A percentile compares a stretch with the other conserved stretches of the same genome.
These are phyloP conservation scores for Lemur catta DNA, from an alignment of 2,797 vertebrate species.

Conservation along the genomic window DNA sequence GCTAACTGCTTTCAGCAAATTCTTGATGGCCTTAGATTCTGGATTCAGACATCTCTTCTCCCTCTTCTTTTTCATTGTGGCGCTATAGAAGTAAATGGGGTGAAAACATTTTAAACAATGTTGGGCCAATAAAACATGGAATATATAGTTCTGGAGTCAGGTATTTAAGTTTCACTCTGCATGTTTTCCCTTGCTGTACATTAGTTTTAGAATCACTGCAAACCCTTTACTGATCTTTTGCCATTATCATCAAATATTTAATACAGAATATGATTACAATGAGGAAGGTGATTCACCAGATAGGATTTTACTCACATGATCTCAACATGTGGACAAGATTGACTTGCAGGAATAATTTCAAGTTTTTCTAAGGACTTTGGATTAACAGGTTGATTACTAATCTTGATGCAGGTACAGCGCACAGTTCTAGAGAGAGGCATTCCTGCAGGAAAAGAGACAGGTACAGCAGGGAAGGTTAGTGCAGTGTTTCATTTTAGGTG, in stretches of 20 bases:
- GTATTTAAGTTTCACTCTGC: background rate
- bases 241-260: background rate
- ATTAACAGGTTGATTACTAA: background rate
- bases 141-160: background rate
- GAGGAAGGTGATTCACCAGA: background rate
- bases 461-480: background rate
- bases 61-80: conserved; percentile 54
- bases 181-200: background rate
- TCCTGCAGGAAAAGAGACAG: background rate
- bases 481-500: background rate
- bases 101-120: background rate
- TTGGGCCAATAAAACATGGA: background rate
- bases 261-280: background rate
- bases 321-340: conserved; percentile 41
- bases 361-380: background rate
- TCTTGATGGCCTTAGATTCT: conserved; percentile 48
- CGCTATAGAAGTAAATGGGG: conserved; percentile 52
- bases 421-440: background rate
- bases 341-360: conserved; percentile 58
- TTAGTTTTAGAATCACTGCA: conserved; percentile 19
- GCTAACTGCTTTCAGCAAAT: conserved; percentile 54
- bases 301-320: conserved; percentile 68
- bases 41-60: conserved; percentile 70
- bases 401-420: conserved; percentile 18
- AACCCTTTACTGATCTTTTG: background rate